phyloP scores from a whole-genome alignment of 2,888 invertebrate species.

The Mythimna impura region DNA sequence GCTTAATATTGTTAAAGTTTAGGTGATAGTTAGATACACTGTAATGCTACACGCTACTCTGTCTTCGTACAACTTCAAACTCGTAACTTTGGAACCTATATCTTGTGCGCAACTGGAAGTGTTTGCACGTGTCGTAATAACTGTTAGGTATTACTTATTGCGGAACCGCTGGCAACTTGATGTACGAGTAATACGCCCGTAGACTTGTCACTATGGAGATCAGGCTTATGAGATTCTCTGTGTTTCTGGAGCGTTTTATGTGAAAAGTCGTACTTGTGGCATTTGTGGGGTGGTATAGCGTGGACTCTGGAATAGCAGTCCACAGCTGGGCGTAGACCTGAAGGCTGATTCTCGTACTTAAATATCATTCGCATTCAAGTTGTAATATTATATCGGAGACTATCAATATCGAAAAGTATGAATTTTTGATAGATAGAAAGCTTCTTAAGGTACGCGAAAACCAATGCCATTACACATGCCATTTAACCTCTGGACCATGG shows the following conservation, averaged over 20 bases:
- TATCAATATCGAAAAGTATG: too few relatives aligned
- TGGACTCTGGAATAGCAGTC: not conserved
- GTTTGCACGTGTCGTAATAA: conserved; percentile 61
- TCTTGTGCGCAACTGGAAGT: conserved; percentile 31
- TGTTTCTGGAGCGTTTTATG: not conserved
- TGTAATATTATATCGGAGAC: too few relatives aligned
- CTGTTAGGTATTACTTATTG: conserved; percentile 60
- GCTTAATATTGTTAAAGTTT: conserved; percentile 1
- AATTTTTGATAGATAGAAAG: too few relatives aligned
- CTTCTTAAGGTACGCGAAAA: too few relatives aligned
- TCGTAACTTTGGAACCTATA: conserved; percentile 53
- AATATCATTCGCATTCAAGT: too few relatives aligned
- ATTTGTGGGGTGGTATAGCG: not conserved
- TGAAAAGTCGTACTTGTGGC: not conserved
- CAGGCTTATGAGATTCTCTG: conserved; percentile 12
- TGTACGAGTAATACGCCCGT: conserved; percentile 42
- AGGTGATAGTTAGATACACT: not conserved
- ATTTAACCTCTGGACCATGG: not conserved
- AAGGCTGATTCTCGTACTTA: too few relatives aligned
- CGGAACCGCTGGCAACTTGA: conserved; percentile 49
- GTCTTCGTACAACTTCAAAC: conserved; percentile 45
- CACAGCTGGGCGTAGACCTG: not conserved
- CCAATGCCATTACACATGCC: too few relatives aligned
- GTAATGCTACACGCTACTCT: conserved; percentile 31
- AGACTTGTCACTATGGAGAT: conserved; percentile 39